Base-by-base conservation (phyloP, 1,140 invertebrate species). In the Drosophila watanabei region DNA sequence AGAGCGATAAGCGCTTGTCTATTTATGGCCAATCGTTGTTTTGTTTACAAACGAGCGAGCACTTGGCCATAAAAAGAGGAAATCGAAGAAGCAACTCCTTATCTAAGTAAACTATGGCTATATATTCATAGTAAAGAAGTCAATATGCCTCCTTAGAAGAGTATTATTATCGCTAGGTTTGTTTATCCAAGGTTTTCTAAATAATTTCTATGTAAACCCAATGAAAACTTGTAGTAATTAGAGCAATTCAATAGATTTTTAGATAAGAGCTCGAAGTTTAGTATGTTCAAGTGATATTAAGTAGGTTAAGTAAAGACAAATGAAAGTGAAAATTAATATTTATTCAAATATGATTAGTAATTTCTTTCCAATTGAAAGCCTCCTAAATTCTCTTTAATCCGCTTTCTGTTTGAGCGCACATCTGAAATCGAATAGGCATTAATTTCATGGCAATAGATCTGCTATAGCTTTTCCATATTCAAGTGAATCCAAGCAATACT, bases 21-120 rank as follows among this genome's bases (percentile, higher is more conserved):
- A 82, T 82, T 82, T 82, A 58, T 75, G 75, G 75, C 61, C 75
- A 57, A 79, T 75, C 69, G 32, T 33, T 52, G 35, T 28, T 61
- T 58, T 73, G 46, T 73, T 73, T 73, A 73, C 68, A 63, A 45
- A 63, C 59, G 8, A 66, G 56, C 30, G 16, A 61, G 56, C 20
- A 62, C 20, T 54, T 65, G 18, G 65, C 35, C 33, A 57, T 70
- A 48, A 72, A 57, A 70, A 35, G 4, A 7, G 16, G 14, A 70
- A 81, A 65, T 33, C 65, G 69, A 64, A 69, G 43, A 57, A 39
- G 68, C 20, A 24, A 39, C 69, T 32, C 10, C 66, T 71, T 70
- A 71, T 58, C 65, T 48, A 20, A 37, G 37, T 16, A 43, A 43
- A 37, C 48, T 69, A 37, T 13, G 32, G 48, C 13, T n/a, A 68